phyloP scores from a whole-genome alignment of 2,797 vertebrate genomes.

The Catamblyrhynchus diadema region DNA sequence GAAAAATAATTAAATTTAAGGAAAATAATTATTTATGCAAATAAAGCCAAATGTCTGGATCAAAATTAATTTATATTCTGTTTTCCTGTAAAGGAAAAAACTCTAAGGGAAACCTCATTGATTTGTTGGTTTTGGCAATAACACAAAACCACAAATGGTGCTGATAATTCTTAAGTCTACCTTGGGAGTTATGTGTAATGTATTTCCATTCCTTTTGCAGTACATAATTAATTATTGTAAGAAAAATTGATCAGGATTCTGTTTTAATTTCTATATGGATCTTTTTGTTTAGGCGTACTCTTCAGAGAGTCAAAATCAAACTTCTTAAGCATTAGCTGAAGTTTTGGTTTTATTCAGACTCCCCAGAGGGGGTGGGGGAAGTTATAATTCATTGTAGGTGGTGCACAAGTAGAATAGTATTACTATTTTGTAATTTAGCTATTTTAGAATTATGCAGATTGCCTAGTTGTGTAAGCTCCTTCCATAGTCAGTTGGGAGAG shows the following conservation, averaged over 20 bases:
- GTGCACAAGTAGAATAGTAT: fast-evolving
- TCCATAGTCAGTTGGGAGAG: background rate
- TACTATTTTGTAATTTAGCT: background rate
- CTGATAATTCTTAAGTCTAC: background rate
- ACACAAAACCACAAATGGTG: background rate
- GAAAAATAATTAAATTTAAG: background rate
- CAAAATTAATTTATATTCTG: background rate
- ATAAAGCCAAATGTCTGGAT: background rate
- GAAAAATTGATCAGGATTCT: background rate
- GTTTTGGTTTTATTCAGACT: background rate
- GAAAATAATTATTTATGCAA: background rate
- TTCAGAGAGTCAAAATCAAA: background rate
- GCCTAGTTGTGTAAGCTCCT: background rate
- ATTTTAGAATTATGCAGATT: background rate
- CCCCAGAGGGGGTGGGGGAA: fast-evolving
- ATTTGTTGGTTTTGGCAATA: background rate
- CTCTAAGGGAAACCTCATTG: background rate
- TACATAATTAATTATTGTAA: background rate
- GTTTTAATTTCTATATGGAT: background rate
- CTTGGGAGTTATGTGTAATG: background rate
- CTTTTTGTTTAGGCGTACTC: background rate
- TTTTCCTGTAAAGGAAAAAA: background rate
- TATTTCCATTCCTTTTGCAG: background rate
- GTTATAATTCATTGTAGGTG: background rate
- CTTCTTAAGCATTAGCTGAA: background rate